Percentiles rank a stretch among this genome's conserved stretches.
phyloP scores from a whole-genome alignment of 2,888 invertebrate species.

The Panopea generosa region DNA sequence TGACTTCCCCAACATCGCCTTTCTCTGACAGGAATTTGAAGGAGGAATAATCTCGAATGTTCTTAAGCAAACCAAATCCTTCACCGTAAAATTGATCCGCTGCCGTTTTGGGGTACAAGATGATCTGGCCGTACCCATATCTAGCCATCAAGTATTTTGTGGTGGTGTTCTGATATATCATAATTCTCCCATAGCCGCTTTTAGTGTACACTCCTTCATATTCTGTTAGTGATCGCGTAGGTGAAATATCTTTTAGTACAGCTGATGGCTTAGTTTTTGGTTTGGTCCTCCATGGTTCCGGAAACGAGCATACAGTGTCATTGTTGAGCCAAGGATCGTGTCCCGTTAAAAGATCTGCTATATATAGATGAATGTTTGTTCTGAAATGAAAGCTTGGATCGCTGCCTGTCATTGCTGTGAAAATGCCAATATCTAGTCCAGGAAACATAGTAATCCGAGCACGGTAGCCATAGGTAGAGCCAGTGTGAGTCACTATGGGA shows the following conservation, averaged over 20 bases:
- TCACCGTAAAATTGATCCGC: not conserved
- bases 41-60: not conserved
- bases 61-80: not conserved
- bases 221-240: not conserved
- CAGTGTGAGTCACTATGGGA: constrained; percentile 70
- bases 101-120: not conserved
- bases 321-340: constrained; percentile 79
- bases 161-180: too few relatives aligned
- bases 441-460: constrained; percentile 70
- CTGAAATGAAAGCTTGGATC: constrained; percentile 68
- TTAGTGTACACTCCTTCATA: not conserved
- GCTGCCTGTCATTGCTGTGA: constrained; percentile 70
- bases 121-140: not conserved
- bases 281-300: constrained; percentile 67
- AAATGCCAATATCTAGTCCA: constrained; percentile 67
- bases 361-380: constrained; percentile 71
- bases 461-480: constrained; percentile 55
- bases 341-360: constrained; percentile 76
- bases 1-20: too few relatives aligned
- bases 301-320: constrained; percentile 77
- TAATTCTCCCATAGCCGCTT: not conserved
- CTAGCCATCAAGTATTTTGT: not conserved
- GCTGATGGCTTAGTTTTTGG: too few relatives aligned
- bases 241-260: too few relatives aligned
- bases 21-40: too few relatives aligned